These are phyloP conservation scores for Geopemphigus sp. DNA, from an alignment of 1,140 invertebrate species.

Conservation along the genomic window DNA sequence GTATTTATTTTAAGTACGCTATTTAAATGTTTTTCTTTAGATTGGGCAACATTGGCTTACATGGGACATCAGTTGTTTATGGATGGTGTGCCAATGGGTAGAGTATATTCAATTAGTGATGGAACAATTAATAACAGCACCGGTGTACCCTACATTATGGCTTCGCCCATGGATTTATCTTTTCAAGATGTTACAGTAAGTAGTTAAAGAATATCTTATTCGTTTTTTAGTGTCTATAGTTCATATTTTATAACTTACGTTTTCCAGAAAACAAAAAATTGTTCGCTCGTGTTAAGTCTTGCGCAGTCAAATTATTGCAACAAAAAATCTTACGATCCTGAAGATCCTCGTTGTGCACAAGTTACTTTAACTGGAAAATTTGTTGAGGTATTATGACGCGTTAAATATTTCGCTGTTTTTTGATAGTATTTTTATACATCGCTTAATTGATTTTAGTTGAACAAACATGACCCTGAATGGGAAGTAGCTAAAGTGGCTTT, in stretches of 20 bases:
- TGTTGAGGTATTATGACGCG: conserved; percentile 59
- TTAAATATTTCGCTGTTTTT: not conserved
- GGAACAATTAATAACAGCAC: conserved; percentile 66
- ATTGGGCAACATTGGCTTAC: conserved; percentile 51
- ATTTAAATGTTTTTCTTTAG: conserved; percentile 45
- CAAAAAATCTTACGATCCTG: conserved; percentile 66
- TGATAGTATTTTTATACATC: not conserved
- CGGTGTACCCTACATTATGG: conserved; percentile 74
- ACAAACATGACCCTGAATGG: conserved; percentile 61
- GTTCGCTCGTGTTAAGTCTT: conserved; percentile 50
- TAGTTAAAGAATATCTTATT: conserved; percentile 36
- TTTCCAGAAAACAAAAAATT: conserved; percentile 46
- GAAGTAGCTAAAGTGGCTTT: conserved; percentile 63
- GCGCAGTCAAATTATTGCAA: conserved; percentile 58
- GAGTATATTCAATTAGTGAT: conserved; percentile 72
- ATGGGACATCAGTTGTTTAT: conserved; percentile 56
- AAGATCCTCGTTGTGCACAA: conserved; percentile 77
- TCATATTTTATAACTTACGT: too few species aligned
- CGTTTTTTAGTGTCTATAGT: too few species aligned
- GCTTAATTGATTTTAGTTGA: conserved; percentile 58
- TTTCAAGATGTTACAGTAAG: conserved; percentile 68
- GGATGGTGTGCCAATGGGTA: conserved; percentile 70
- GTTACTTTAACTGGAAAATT: conserved; percentile 71
- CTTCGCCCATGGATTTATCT: conserved; percentile 73
- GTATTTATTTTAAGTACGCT: too few species aligned